Evolutionary conservation across 2,888 invertebrate species (phyloP).

Genomic region (Malacosoma neustria): DNA sequence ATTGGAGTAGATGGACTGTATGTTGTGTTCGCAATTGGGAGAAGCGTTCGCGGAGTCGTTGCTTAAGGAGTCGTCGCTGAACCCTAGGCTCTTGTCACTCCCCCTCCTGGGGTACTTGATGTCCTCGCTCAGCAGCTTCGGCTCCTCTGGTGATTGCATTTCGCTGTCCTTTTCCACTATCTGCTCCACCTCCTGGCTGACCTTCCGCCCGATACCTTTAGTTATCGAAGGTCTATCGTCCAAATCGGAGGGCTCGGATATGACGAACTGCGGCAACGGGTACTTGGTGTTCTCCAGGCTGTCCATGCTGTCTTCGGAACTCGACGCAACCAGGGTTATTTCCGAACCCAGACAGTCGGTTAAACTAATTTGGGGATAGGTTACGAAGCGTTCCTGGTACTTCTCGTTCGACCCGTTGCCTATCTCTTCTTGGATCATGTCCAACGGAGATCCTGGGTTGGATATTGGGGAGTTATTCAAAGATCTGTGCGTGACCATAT

Average conservation of each 20-base stretch:
- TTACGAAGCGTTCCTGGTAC: constrained; percentile 25
- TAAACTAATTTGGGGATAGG: constrained; percentile 91
- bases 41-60: constrained; percentile 76
- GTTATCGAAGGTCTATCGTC: constrained; percentile 86
- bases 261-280: constrained; percentile 77
- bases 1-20: constrained; percentile 65
- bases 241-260: constrained; percentile 81
- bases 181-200: constrained; percentile 72
- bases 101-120: constrained; percentile 76
- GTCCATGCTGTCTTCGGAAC: constrained; percentile 82
- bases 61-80: constrained; percentile 83
- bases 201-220: constrained; percentile 82
- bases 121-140: constrained; percentile 37
- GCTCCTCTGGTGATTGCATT: constrained; percentile 53
- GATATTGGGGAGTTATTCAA: constrained; percentile 77
- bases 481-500: constrained; percentile 67
- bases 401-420: constrained; percentile 54
- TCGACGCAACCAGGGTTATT: constrained; percentile 85
- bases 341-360: constrained; percentile 93
- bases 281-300: constrained; percentile 76
- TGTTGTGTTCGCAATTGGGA: constrained; percentile 69
- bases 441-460: constrained; percentile 80
- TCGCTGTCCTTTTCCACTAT: constrained; percentile 38
- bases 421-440: constrained; percentile 83
- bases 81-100: constrained; percentile 81